phyloP scores from a whole-genome alignment of 2,888 invertebrate genomes.

The Terebella lapidaria region DNA sequence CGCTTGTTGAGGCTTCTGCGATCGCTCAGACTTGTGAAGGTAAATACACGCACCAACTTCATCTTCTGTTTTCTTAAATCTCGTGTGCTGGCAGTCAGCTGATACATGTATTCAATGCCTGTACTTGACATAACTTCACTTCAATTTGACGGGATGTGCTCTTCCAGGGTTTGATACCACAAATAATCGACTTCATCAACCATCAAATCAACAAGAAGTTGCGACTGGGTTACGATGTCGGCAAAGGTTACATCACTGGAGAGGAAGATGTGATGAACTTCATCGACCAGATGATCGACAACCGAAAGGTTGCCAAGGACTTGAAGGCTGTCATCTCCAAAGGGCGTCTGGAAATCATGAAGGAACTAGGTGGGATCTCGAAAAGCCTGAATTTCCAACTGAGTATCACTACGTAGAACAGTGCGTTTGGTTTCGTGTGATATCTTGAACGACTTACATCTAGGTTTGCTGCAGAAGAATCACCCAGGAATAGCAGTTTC shows the following conservation, averaged over 20 bases:
- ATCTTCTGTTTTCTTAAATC: too few relatives aligned
- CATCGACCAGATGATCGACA: constrained; percentile 57
- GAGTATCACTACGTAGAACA: background rate
- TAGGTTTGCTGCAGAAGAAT: constrained; percentile 55
- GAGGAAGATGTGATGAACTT: constrained; percentile 61
- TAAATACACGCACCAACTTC: constrained; percentile 13
- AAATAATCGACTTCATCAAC: constrained; percentile 58
- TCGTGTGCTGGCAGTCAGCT: too few relatives aligned
- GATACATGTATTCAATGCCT: background rate
- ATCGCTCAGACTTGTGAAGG: constrained; percentile 37
- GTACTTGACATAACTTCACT: too few relatives aligned
- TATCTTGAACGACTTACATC: too few relatives aligned
- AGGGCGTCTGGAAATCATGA: constrained; percentile 39
- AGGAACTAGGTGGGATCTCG: constrained; percentile 38
- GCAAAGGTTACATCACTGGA: constrained; percentile 60
- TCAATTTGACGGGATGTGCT: background rate
- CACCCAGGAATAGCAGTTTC: constrained; percentile 60
- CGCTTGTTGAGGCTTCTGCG: constrained; percentile 31
- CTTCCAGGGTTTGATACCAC: constrained; percentile 15
- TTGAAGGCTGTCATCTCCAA: constrained; percentile 34
- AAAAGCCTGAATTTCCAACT: too few relatives aligned
- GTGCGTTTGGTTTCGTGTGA: too few relatives aligned
- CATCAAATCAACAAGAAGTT: constrained; percentile 59
- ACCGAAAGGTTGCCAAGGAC: constrained; percentile 43
- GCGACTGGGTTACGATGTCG: constrained; percentile 63